Percentiles rank a stretch among this genome's conserved stretches.
Conservation (phyloP, 2,113 vertebrate species). For the Bagarius yarrelli region DNA sequence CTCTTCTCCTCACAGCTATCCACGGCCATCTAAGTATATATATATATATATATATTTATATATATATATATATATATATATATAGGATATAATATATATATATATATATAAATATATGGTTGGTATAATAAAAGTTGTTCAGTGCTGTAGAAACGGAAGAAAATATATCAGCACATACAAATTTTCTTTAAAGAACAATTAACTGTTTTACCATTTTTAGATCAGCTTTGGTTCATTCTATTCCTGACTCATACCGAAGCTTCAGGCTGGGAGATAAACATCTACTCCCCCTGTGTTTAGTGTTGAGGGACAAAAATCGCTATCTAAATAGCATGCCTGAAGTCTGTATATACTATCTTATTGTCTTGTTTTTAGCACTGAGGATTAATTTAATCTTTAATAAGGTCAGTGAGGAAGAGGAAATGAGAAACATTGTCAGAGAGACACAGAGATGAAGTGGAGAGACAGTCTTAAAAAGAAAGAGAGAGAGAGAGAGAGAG, state of each 20-base stretch:
- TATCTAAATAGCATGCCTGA: not conserved
- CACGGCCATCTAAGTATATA: too few species aligned
- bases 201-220: not conserved
- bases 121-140: too few species aligned
- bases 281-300: not conserved
- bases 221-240: not conserved
- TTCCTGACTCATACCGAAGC: not conserved
- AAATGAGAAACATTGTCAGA: constrained; percentile 1
- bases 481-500: constrained; percentile 19
- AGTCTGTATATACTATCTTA: not conserved
- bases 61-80: too few species aligned
- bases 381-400: not conserved
- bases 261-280: not conserved
- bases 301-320: not conserved
- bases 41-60: too few species aligned
- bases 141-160: too few species aligned
- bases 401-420: not conserved
- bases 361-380: not conserved
- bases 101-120: too few species aligned
- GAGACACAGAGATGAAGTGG: not conserved
- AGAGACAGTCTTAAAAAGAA: not conserved
- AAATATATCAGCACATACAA: not conserved
- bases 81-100: too few species aligned
- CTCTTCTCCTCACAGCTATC: too few species aligned
- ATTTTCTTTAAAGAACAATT: not conserved